A percentile compares a stretch with the other conserved stretches of the same genome.
Conservation (phyloP, 2,888 invertebrate species). For the Tipula vernalis region DNA sequence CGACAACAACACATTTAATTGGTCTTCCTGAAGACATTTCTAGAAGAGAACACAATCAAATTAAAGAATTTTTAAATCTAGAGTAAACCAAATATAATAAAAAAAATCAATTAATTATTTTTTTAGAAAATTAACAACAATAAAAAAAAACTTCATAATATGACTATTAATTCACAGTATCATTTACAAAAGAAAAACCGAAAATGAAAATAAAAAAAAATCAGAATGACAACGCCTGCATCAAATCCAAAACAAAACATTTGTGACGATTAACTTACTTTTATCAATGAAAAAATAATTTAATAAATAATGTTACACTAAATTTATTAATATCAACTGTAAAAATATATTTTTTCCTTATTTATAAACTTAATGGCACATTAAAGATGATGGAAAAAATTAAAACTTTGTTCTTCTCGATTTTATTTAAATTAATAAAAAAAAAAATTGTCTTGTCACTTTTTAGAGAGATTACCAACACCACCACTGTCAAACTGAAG, state of each 20-base stretch:
- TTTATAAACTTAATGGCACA: conserved; percentile 4
- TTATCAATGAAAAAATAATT: conserved; percentile 4
- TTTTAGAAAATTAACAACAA: not conserved
- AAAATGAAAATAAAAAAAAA: not conserved
- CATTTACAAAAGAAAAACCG: not conserved
- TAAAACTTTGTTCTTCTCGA: not conserved
- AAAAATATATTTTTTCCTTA: not conserved
- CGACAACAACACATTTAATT: conserved; percentile 85
- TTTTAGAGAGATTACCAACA: not conserved
- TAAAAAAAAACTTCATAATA: not conserved
- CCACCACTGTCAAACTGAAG: not conserved
- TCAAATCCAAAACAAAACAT: conserved; percentile 9
- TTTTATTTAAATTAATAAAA: not conserved
- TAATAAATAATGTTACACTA: not conserved
- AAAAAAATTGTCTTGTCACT: not conserved
- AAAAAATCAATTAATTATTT: not conserved
- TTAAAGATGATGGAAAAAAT: not conserved
- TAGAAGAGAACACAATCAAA: not conserved
- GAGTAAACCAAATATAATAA: not conserved
- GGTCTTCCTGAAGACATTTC: conserved; percentile 76
- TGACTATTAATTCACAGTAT: not conserved
- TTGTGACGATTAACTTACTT: not conserved
- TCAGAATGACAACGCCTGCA: conserved; percentile 9
- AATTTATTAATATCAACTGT: not conserved
- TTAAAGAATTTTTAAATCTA: not conserved